Evolutionary conservation across 2,888 invertebrate species (phyloP), one percentile per base, ranked within the genome.

Genomic region (Limenitis camilla): DNA sequence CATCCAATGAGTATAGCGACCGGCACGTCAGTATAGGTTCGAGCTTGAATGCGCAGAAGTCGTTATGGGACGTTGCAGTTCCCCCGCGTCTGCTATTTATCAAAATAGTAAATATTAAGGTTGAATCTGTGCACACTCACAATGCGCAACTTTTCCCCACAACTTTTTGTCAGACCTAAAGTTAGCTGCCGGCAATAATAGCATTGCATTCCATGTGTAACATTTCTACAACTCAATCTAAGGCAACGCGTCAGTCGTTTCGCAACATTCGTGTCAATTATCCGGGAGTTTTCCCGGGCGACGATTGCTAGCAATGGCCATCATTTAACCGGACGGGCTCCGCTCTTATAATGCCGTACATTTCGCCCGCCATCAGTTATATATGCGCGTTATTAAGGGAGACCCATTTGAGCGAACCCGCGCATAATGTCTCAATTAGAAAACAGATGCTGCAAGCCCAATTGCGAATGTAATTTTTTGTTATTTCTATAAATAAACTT

Each of bases 361-460:
- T 74, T 76, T 72, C 62, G 64, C 55, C 71, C 65, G 60, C 71
- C 80, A 78, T 81, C 78, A 74, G 72, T 78, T 78, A 81, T 76
- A 66, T 78, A 78, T 76, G 77, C 72, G 69, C 68, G 78, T 76
- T 81, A 83, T 82, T 81, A 81, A 78, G 81, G 75, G 71, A 68
- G 69, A 74, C 73, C 74, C 76, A 70, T 77, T 76, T 67, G 68
- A 72, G 70, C 75, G 73, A 78, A 74, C 76, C 72, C 69, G 59
- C 69, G 71, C 72, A 74, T 82, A 85, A 85, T 85, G 81, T 76
- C 78, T 82, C 81, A 81, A 84, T 84, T 82, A 82, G 77, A 78
- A 76, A 78, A 77, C 81, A 81, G 77, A 81, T 80, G 81, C 66
- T 69, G 55, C 60, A 57, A 56, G 59, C 63, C 67, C 66, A 71